Base-by-base conservation (phyloP, 2,797 vertebrate genomes). In the Xenops minutus region DNA sequence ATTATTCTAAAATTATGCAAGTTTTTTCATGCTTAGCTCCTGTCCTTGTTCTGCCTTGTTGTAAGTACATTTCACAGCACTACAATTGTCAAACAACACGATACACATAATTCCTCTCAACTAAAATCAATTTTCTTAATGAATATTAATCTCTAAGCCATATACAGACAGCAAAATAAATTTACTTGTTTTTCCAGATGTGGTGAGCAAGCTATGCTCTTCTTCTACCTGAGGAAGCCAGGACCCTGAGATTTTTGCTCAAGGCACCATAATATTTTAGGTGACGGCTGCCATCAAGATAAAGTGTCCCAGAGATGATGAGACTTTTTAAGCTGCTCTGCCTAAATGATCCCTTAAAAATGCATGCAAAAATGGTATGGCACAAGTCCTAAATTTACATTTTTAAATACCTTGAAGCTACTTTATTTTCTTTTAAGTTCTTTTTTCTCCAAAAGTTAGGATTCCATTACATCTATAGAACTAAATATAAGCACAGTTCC, bases 341-440 rank as follows among this genome's bases (percentile, higher is more conserved):
- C 43, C n/a, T 58, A 94, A 78, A 88, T 44, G 43, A 86, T 91
- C n/a, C 43, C 59, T 86, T 86, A 76, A 51, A 95, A 93, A 91
- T 64, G 10, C 41, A 93, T 19, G 61, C 3, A 63, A 41, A 82
- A 94, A 92, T 86, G 2, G 3, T 39, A 82, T 27, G 48, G 22
- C 30, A 44, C 14, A 54, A 84, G 16, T 56, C 34, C 39, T 81
- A 74, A 49, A 72, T 76, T 91, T 83, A 30, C 59, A 27, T 68
- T 56, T 91, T 92, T 73, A 81, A 90, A 78, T 48, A 67, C 34
- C 51, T 64, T 46, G 41, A 84, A 54, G 34, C 16, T 67, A 63
- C 54, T 92, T 81, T 34, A 56, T 82, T 93, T 64, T 51, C 14
- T 36, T 81, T 44, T 16, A 44, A 66, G 20, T 4, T 27, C 18